Evolutionary conservation across 2,113 vertebrate species (phyloP), one percentile per base, ranked within the genome.

Genomic region (Perca schrenkii): DNA sequence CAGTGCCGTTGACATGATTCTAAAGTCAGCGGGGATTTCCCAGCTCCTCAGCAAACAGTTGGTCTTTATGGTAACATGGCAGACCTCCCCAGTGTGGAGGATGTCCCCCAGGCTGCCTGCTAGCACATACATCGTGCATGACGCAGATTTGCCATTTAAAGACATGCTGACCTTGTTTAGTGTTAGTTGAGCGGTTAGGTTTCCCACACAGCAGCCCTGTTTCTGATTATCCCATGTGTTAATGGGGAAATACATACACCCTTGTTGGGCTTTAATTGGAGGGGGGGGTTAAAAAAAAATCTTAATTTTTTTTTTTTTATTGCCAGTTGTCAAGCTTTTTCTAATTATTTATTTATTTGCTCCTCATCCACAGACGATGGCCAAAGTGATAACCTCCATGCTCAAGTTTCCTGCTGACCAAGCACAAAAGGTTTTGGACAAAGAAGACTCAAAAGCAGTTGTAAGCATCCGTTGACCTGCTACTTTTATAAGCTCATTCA

Each of bases 351-450:
- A 10, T 57, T 76, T 62, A 34, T 58, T 69, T 63, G 60, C 28
- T 54, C 0, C 75, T 92, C 84, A 65, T 87, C 62, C 79, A 80
- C 69, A 99, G 99, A 99, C 99, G 6, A 99, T 99, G 98, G 99
- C 99, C 85, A 99, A 99, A 91, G 98, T 99, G 80, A 98, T 99
- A 85, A 99, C 99, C 49, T 97, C 97, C 71, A 96, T 99, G 85
- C 94, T 99, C 56, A 99, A 97, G 94, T 99, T 99, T 88, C 96
- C 98, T 87, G 95, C 96, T 70, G 99, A 99, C 70, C 97, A 99
- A 91, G 92, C 96, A 31, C 96, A 98, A 94, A 98, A 97, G 87
- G 97, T 99, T 93, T 91, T 99, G 83, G 98, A 99, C 79, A 96
- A 96, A 89, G 98, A 99, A 95, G 97, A 99, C 82, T 91, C 97